Evolutionary conservation across 1,140 invertebrate species (phyloP), one percentile per base, ranked within the genome.

Genomic region (Trachymyrmex cornetzi): DNA sequence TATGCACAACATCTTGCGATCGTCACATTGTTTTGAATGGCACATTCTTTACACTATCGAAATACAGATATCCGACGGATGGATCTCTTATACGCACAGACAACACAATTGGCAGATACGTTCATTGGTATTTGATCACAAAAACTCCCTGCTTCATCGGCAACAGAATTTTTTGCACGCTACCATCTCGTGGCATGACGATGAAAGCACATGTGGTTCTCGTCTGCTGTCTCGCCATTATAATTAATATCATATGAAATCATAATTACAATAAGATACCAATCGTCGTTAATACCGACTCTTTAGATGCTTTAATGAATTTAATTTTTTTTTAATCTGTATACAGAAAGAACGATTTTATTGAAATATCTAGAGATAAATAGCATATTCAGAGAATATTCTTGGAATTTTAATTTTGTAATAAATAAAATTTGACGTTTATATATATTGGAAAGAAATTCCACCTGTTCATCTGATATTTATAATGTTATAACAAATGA

Each of bases 171-270:
- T 79, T 80, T 67, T 34, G 27, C 64, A 34, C 48, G 0, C 16
- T 19, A 22, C 16, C 19, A n/a, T 50, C n/a, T 67, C 14, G 6
- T 34, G 30, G 30, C 30, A 16, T 11, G 30, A n/a, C 1, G 77
- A 53, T 55, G 14, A 55, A 80, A 55, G 3, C 77, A 14, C 63
- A 80, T 79, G 27, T 79, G 77, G 24, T 38, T 55, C n/a, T 11
- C 6, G 24, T 80, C 30, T 80, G 64, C 14, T 14, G 63, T 67
- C 77, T 80, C 77, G 63, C 63, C 63, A 67, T 55, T 27, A 7
- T 79, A 79, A 79, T 79, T 79, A n/a, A 12, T 50, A 79, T 79
- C 44, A 34, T 55, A 34, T 55, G 63, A 80, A 53, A 80, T 80
- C 27, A 55, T 50, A 53, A 50, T 63, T 77, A 67, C 19, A 67